A percentile compares a stretch with the other conserved stretches of the same genome.
Evolutionary conservation across 2,797 vertebrate genomes (phyloP).

Genomic region (Pseudochaenichthys georgianus): DNA sequence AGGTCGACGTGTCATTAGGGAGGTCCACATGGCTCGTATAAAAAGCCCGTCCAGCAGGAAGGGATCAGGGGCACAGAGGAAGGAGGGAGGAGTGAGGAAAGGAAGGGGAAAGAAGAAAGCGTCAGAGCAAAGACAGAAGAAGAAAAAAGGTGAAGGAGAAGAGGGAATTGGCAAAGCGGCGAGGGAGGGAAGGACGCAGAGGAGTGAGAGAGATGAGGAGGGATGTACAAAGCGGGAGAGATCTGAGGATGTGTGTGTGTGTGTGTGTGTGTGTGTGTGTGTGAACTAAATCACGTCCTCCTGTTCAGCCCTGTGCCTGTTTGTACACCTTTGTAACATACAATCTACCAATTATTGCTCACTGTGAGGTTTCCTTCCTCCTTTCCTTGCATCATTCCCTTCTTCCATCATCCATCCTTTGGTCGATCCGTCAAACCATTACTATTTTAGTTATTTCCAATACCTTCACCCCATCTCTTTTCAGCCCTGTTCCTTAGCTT

Average conservation of each 20-base stretch:
- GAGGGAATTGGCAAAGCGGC: constrained; percentile 10
- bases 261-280: constrained; percentile 16
- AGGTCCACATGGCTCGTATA: constrained; percentile 75
- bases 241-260: constrained; percentile 30
- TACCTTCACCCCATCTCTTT: too few relatives aligned
- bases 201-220: constrained; percentile 18
- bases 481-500: too few relatives aligned
- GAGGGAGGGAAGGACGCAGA: constrained; percentile 2
- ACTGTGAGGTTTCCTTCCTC: constrained; percentile 1
- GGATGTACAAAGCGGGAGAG: constrained; percentile 32
- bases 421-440: too few relatives aligned
- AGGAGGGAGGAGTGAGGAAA: constrained; percentile 11
- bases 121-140: constrained; percentile 22
- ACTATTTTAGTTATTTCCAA: too few relatives aligned
- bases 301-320: constrained; percentile 38
- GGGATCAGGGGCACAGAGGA: constrained; percentile 36
- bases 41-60: constrained; percentile 68
- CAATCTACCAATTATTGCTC: constrained; percentile 34
- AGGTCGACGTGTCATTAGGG: constrained; percentile 65
- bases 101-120: constrained; percentile 18
- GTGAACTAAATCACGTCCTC: constrained; percentile 42
- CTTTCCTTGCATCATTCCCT: neutral
- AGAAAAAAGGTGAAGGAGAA: constrained; percentile 14
- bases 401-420: neutral
- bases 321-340: constrained; percentile 53